These are phyloP conservation scores for Amniataba percoides DNA, from an alignment of 2,797 vertebrate species.

Conservation along the genomic window DNA sequence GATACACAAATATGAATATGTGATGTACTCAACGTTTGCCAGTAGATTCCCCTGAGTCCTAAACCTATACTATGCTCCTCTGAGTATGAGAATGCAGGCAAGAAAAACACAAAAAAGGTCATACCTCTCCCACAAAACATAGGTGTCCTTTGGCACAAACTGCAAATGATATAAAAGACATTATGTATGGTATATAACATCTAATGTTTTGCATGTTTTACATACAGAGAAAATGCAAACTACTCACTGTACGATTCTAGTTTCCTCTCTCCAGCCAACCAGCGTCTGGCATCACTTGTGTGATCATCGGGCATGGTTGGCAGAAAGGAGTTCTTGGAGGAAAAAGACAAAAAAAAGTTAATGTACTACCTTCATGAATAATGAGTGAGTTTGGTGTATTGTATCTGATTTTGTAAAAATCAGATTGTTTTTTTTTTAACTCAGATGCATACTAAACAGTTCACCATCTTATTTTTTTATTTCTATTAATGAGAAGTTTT, in stretches of 20 bases:
- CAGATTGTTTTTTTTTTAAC: no score
- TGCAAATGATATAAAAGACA: slow-evolving; percentile 42
- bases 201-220: no score
- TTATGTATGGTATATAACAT: no score
- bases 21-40: no score
- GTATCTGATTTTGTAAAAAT: not conserved
- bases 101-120: slow-evolving; percentile 1
- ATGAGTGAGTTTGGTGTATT: not conserved
- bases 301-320: slow-evolving; percentile 86
- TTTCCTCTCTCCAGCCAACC: accelerated
- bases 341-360: not conserved
- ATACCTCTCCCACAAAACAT: slow-evolving; percentile 74
- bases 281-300: slow-evolving; percentile 55
- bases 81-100: not conserved
- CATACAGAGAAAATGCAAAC: no score
- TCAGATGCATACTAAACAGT: no score
- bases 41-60: no score
- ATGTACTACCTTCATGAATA: not conserved
- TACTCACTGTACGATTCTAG: slow-evolving; percentile 56
- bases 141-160: slow-evolving; percentile 76
- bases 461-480: not conserved
- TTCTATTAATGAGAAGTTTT: not conserved
- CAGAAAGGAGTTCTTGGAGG: slow-evolving; percentile 72
- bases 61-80: no score
- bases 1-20: no score